Evolutionary conservation across 1,140 invertebrate genomes (phyloP), one percentile per base, ranked within the genome.

Genomic region (Eubasilissa regina): DNA sequence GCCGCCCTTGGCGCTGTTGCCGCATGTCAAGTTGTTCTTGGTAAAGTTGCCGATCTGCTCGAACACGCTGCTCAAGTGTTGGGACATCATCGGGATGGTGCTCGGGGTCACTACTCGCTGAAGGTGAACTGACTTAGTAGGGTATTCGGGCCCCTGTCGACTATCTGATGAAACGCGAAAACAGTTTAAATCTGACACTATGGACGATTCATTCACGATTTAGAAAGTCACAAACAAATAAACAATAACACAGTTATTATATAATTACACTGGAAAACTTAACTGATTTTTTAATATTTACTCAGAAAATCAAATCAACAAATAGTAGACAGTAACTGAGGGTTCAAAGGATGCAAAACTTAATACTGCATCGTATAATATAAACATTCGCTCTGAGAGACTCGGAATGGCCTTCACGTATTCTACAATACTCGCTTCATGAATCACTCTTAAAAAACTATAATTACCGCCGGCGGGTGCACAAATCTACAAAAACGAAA

Each of bases 1-100:
- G 51, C 85, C 51, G 47, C 85, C 60, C 78, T 88, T 88, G 58
- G 83, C 87, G 68, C 84, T 88, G 76, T 87, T 88, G 1, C 75
- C 66, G 53, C 87, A 85, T 6, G 86, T 86, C 81, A 89, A 75
- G 74, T 89, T 89, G 83, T 89, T 89, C 85, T 89, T 89, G 4
- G 89, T 89, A 79, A 89, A 89, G 84, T 89, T 89, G 8, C 89
- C 89, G 73, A 89, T 85, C 77, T 89, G 87, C 82, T 89, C 89
- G 84, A 89, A 89, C 85, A 89, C 88, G 74, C 84, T 89, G 72
- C 87, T 86, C 75, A 89, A 72, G 55, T 89, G 88, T 83, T 89
- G 89, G 68, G 88, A 86, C 89, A 89, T 89, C 88, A 89, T 88
- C 77, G 13, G 19, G 9, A 47, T 70, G 17, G 74, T 48, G 43